A percentile compares a stretch with the other conserved stretches of the same genome.
Evolutionary conservation across 2,888 invertebrate genomes (phyloP).

Genomic region (Amiota communis): DNA sequence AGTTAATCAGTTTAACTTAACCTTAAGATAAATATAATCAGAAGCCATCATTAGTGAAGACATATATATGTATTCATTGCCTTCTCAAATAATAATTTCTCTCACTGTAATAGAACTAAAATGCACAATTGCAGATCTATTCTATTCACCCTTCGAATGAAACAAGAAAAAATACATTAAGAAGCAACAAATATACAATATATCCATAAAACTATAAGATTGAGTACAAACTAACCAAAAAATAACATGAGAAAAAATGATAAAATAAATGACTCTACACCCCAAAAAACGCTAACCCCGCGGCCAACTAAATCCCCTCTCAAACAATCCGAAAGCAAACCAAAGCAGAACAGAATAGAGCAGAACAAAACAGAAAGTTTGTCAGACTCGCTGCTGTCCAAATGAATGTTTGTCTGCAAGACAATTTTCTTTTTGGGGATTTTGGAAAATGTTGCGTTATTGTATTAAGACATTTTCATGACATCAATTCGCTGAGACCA

Average conservation of each 20-base stretch:
- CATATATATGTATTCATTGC: too few relatives aligned
- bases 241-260: background rate
- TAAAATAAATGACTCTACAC: constrained; percentile 18
- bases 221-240: constrained; percentile 19
- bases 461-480: constrained; percentile 9
- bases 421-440: background rate
- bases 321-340: background rate
- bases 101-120: background rate
- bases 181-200: background rate
- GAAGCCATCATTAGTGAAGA: too few relatives aligned
- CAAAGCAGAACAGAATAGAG: background rate
- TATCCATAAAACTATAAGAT: constrained; percentile 17
- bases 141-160: constrained; percentile 1
- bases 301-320: background rate
- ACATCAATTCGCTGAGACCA: constrained; percentile 27
- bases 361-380: background rate
- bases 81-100: too few relatives aligned
- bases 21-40: too few relatives aligned
- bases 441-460: background rate
- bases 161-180: constrained; percentile 2
- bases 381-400: background rate
- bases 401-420: constrained; percentile 26
- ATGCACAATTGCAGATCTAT: constrained; percentile 20
- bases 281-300: constrained; percentile 1
- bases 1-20: too few relatives aligned